Percentiles rank a stretch among this genome's conserved stretches.
Conservation (phyloP, 2,888 invertebrate species). For the Mythimna impura region DNA sequence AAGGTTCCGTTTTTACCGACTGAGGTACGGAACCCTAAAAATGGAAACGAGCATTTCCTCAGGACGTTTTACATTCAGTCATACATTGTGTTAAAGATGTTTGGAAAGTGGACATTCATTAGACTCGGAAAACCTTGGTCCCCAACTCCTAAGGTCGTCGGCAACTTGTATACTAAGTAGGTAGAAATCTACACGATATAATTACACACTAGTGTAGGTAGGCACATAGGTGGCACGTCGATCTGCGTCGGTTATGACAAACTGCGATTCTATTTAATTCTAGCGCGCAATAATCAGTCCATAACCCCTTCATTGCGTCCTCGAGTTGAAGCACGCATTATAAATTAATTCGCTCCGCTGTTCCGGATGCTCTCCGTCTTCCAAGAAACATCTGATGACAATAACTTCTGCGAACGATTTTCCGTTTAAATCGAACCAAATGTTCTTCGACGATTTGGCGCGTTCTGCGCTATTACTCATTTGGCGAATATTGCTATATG, state of each 20-base stretch:
- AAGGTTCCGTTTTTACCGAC: no score
- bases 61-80: neutral
- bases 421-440: constrained; percentile 45
- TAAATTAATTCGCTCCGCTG: constrained; percentile 44
- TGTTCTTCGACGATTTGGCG: constrained; percentile 50
- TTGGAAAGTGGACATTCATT: constrained; percentile 19
- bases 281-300: constrained; percentile 31
- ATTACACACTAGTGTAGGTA: no score
- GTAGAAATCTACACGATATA: neutral
- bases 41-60: neutral
- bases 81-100: constrained; percentile 2
- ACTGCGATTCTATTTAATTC: constrained; percentile 42
- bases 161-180: neutral
- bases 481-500: constrained; percentile 52
- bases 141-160: neutral
- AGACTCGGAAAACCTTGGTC: constrained; percentile 11
- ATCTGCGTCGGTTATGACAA: constrained; percentile 33
- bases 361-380: constrained; percentile 50
- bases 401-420: constrained; percentile 43
- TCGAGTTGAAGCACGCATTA: constrained; percentile 20
- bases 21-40: neutral
- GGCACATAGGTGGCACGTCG: neutral
- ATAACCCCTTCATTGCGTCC: constrained; percentile 35
- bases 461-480: constrained; percentile 53
- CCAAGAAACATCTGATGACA: constrained; percentile 50